Conservation (phyloP, 1,140 invertebrate genomes). For the Caenorhabditis brenneri region DNA sequence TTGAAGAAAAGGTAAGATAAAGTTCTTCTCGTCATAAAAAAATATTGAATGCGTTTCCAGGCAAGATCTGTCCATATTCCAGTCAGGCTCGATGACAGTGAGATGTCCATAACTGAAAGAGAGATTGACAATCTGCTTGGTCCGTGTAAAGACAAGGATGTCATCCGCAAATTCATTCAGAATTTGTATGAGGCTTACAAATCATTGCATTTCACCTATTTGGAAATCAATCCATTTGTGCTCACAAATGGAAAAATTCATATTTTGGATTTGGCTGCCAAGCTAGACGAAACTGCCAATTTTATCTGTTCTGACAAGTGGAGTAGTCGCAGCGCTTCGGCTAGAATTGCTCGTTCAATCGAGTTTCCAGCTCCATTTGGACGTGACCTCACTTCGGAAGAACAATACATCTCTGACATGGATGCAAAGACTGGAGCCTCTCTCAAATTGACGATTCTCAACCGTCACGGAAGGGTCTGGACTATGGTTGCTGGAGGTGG, state of each 20-base stretch:
- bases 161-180: slow-evolving; percentile 79
- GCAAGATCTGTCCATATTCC: slow-evolving; percentile 56
- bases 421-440: slow-evolving; percentile 98
- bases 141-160: slow-evolving; percentile 48
- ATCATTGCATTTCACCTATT: slow-evolving; percentile 93
- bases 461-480: slow-evolving; percentile 93
- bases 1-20: slow-evolving; percentile 77
- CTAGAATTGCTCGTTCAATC: slow-evolving; percentile 72
- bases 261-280: slow-evolving; percentile 95
- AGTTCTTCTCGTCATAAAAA: not conserved
- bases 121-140: slow-evolving; percentile 61
- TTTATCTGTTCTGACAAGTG: slow-evolving; percentile 92
- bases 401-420: slow-evolving; percentile 96
- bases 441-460: slow-evolving; percentile 93
- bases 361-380: slow-evolving; percentile 98
- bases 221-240: slow-evolving; percentile 99
- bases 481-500: slow-evolving; percentile 99
- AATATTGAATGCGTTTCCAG: slow-evolving; percentile 34
- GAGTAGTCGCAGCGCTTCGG: slow-evolving; percentile 77
- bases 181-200: slow-evolving; percentile 87
- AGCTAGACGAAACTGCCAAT: slow-evolving; percentile 97
- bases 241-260: slow-evolving; percentile 83
- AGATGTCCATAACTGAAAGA: slow-evolving; percentile 57
- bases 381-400: slow-evolving; percentile 88
- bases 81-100: slow-evolving; percentile 60